Conservation (phyloP, 2,888 invertebrate genomes). For the Hirtodrosophila trivittata region DNA sequence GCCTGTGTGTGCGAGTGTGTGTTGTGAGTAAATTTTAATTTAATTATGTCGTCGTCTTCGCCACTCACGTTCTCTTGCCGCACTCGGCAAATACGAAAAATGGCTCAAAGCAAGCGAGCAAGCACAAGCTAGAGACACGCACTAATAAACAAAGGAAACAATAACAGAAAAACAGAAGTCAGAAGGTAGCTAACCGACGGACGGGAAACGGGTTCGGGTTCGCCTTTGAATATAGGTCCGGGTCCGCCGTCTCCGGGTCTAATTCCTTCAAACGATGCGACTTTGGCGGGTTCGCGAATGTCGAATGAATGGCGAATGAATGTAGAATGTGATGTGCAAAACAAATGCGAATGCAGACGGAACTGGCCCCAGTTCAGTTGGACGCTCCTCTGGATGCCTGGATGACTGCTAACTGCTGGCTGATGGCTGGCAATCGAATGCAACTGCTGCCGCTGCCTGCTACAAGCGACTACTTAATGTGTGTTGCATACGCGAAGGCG, state of each 20-base stretch:
- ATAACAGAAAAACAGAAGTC: constrained; percentile 46
- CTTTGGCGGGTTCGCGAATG: constrained; percentile 25
- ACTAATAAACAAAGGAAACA: constrained; percentile 72
- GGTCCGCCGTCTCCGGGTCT: constrained; percentile 6
- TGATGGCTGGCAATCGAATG: constrained; percentile 58
- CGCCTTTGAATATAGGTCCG: neutral
- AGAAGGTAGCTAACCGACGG: constrained; percentile 30
- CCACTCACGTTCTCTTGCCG: constrained; percentile 25
- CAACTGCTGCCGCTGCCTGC: constrained; percentile 69
- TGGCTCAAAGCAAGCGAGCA: constrained; percentile 60
- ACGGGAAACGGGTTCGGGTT: neutral
- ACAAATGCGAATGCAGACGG: constrained; percentile 35
- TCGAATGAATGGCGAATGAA: constrained; percentile 49
- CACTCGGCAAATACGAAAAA: constrained; percentile 55
- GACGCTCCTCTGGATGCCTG: constrained; percentile 14
- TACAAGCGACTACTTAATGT: constrained; percentile 57
- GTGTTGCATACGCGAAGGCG: constrained; percentile 44
- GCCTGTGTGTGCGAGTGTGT: constrained; percentile 23
- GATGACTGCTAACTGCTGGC: constrained; percentile 21
- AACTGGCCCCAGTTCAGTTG: constrained; percentile 13
- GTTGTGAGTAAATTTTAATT: constrained; percentile 71
- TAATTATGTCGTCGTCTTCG: constrained; percentile 64
- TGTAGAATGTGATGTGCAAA: constrained; percentile 34
- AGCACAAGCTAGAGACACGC: constrained; percentile 68
- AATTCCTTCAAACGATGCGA: constrained; percentile 24